These are phyloP conservation scores for Trichomycterus rosablanca DNA, from an alignment of 2,113 vertebrate genomes.

Conservation along the genomic window DNA sequence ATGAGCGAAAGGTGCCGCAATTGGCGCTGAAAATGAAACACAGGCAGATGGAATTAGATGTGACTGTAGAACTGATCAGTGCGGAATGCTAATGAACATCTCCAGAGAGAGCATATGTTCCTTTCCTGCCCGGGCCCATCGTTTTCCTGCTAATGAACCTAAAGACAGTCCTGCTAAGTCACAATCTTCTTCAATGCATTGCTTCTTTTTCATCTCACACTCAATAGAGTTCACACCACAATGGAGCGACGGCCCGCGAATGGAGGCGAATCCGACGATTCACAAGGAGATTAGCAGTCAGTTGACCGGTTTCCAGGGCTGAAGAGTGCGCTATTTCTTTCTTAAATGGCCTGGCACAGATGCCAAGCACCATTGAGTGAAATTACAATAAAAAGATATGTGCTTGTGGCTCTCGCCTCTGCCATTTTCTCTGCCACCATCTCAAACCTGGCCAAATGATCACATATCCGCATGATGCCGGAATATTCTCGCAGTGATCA, in stretches of 20 bases:
- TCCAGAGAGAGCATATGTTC: constrained; percentile 46
- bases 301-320: background rate
- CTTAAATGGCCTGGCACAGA: background rate
- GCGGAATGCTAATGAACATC: constrained; percentile 45
- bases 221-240: constrained; percentile 1
- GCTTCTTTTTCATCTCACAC: constrained; percentile 1
- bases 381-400: constrained; percentile 7
- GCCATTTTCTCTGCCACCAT: background rate
- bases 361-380: background rate
- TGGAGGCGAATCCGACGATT: background rate
- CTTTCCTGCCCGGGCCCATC: constrained; percentile 35
- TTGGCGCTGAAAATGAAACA: constrained; percentile 38
- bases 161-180: constrained; percentile 28
- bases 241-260: background rate
- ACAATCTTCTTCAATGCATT: constrained; percentile 14
- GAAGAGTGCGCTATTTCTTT: background rate
- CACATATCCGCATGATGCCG: constrained; percentile 4
- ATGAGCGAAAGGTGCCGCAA: constrained; percentile 37
- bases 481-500: constrained; percentile 13
- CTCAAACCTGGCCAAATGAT: constrained; percentile 2
- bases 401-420: background rate
- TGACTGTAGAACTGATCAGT: constrained; percentile 31
- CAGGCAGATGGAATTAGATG: constrained; percentile 43
- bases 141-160: constrained; percentile 35
- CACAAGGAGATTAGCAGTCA: constrained; percentile 2